phyloP scores from a whole-genome alignment of 2,797 vertebrate species.

The Labeo calbasu region DNA sequence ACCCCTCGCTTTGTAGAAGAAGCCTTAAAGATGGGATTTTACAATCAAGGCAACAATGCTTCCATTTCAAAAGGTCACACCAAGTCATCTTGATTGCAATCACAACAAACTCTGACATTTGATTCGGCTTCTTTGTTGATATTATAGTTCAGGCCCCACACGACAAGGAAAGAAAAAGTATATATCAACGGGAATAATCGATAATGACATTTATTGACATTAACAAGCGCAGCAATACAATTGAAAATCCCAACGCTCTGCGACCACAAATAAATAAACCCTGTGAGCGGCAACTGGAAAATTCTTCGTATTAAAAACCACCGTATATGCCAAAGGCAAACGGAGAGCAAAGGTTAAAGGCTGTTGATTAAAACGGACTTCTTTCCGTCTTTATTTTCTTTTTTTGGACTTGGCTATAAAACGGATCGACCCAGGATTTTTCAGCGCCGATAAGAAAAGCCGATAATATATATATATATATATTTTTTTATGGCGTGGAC shows the following conservation, averaged over 20 bases:
- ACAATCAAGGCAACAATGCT: conserved; percentile 57
- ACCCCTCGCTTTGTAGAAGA: conserved; percentile 34
- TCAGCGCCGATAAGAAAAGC: not conserved
- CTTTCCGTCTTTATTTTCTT: conserved; percentile 24
- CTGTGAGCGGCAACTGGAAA: conserved; percentile 37
- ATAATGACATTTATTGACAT: conserved; percentile 67
- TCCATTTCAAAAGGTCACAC: conserved; percentile 60
- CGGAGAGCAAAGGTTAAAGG: conserved; percentile 52
- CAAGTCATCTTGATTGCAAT: conserved; percentile 59
- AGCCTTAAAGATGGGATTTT: conserved; percentile 37
- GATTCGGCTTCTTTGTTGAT: conserved; percentile 52
- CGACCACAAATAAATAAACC: conserved; percentile 50
- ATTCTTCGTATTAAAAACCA: conserved; percentile 47
- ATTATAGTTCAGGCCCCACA: conserved; percentile 45
- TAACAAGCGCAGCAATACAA: conserved; percentile 56
- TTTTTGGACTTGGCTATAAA: not conserved
- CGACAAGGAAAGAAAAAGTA: conserved; percentile 18
- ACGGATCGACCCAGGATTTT: conserved; percentile 7
- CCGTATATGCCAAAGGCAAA: conserved; percentile 30
- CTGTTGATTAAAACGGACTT: conserved; percentile 48
- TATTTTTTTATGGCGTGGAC: not conserved
- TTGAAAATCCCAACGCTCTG: conserved; percentile 47
- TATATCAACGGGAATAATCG: conserved; percentile 60
- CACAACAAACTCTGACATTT: conserved; percentile 62
- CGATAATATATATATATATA: not conserved